Evolutionary conservation across 2,888 invertebrate species (phyloP).

Genomic region (Euproctis similis): DNA sequence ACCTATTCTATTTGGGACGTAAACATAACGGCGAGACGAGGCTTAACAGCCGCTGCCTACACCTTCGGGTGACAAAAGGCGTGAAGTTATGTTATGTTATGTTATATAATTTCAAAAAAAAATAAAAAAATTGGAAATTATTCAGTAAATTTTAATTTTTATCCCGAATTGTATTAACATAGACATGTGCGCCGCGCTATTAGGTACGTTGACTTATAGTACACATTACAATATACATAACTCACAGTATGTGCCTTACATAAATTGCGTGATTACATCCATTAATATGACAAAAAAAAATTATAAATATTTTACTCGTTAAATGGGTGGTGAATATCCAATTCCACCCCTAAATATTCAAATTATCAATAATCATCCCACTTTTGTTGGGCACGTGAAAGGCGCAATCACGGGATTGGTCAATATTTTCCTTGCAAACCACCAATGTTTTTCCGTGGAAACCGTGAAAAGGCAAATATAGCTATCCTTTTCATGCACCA

Average conservation of each 20-base stretch:
- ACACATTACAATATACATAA: no score
- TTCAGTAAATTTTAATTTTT: no score
- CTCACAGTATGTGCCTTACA: no score
- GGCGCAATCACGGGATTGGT: conserved; percentile 39
- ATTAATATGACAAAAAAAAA: conserved; percentile 6
- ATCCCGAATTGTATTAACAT: no score
- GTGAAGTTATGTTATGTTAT: no score
- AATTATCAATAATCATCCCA: conserved; percentile 30
- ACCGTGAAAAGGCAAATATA: conserved; percentile 44
- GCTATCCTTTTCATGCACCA: conserved; percentile 36
- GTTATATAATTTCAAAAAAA: no score
- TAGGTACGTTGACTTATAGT: no score
- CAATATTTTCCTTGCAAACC: conserved; percentile 34
- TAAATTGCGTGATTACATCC: conserved; percentile 4
- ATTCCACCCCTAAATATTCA: conserved; percentile 26
- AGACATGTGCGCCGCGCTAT: neutral
- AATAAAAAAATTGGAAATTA: no score
- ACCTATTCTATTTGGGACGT: no score
- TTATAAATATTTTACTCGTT: conserved; percentile 9
- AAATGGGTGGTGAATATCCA: conserved; percentile 17
- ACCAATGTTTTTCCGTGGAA: conserved; percentile 49
- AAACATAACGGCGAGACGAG: no score
- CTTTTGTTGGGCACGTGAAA: conserved; percentile 17
- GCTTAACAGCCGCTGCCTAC: no score
- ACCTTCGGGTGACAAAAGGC: no score